Evolutionary conservation across 2,888 invertebrate species (phyloP), one percentile per base, ranked within the genome.

Genomic region (Malacosoma neustria): DNA sequence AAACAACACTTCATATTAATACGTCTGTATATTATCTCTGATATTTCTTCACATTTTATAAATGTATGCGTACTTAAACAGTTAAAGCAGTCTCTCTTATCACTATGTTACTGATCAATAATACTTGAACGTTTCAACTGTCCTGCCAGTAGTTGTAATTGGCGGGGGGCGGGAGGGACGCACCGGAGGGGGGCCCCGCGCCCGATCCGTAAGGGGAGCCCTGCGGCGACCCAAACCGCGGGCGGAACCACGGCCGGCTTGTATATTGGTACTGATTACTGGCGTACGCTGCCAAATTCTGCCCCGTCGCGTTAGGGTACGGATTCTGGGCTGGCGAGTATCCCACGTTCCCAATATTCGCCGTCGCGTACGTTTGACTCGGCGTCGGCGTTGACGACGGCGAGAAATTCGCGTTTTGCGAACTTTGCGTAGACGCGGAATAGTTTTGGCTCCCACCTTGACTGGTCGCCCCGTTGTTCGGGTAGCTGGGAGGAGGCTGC

Each of bases 101-200:
- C 51, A 45, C 45, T 57, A 59, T 46, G 49, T 61, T 57, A 59
- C 54, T 63, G 57, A 45, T 58, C 38, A 51, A 57, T 45, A 54
- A 72, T 53, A 51, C 44, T 59, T 74, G 69, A 36, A 62, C 51
- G 33, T 75, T 73, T 84, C 81, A 84, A 69, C 79, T 81, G 39
- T 85, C 84, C 61, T 75, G 84, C 84, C 84, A 85, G 39, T 84
- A 85, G 49, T 80, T 82, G 32, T 80, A 82, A 57, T 73, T 82
- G 7, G 67, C 70, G 0, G 84, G 81, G 1, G 82, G 82, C 1
- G 82, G 80, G 0, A 77, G 76, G 0, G 81, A 66, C 72, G 80
- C 68, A 0, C 76, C 76, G 0, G 74, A 76, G 2, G 70, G 68
- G 3, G 74, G 70, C 0, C 65, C 72, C 0, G 64, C 48, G 0